Evolutionary conservation across 53 echinoderm and acorn worm genomes (phyloP).

Genomic region (Henricia sp.): DNA sequence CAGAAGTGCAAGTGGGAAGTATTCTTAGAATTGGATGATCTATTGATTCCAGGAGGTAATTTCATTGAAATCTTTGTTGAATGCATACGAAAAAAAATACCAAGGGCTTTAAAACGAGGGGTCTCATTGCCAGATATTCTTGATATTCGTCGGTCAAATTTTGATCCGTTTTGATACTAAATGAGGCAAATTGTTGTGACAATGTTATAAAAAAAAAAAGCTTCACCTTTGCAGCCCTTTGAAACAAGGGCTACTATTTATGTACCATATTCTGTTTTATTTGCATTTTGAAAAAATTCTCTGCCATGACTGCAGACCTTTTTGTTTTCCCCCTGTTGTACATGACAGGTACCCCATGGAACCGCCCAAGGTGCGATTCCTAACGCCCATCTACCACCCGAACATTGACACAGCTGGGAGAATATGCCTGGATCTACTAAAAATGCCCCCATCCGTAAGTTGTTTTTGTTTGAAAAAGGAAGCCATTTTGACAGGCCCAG

Average conservation of each 20-base stretch:
- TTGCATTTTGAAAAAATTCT: background rate
- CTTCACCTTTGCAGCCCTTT: background rate
- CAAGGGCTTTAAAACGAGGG: no score
- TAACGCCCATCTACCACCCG: conserved; percentile 96
- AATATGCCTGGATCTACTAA: conserved; percentile 95
- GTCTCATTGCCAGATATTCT: no score
- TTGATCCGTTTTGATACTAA: no score
- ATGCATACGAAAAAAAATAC: no score
- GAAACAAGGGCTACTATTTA: background rate
- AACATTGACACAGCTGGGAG: conserved; percentile 91
- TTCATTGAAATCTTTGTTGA: no score
- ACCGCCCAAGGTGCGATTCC: conserved; percentile 91
- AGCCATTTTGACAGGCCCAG: no score
- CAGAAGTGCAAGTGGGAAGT: no score
- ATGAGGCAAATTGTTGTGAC: no score
- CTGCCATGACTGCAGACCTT: background rate
- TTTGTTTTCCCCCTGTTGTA: background rate
- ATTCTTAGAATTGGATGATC: no score
- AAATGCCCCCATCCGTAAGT: conserved; percentile 98
- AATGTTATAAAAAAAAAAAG: background rate
- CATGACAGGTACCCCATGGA: conserved; percentile 91
- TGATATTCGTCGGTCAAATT: no score
- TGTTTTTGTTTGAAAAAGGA: no score
- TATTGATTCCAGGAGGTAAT: no score
- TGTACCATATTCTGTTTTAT: background rate